These are phyloP conservation scores for Cerceris ruficornis DNA, from an alignment of 2,888 invertebrate species.

Conservation along the genomic window DNA sequence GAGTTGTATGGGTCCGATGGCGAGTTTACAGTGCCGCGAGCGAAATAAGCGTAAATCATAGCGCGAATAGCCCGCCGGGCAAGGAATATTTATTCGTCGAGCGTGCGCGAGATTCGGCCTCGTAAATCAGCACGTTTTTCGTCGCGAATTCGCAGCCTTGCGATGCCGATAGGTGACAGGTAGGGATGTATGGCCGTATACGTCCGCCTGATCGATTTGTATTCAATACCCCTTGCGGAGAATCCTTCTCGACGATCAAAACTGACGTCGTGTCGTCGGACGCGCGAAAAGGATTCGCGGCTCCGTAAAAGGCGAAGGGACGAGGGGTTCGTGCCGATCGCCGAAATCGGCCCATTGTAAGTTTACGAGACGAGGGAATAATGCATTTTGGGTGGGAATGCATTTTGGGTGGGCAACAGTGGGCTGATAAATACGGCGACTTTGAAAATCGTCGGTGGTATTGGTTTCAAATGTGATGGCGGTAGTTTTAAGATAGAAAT, in stretches of 20 bases:
- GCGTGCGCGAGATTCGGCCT: slow-evolving; percentile 5
- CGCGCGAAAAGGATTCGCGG: slow-evolving; percentile 42
- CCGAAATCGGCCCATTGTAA: not conserved
- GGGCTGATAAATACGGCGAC: too few species aligned
- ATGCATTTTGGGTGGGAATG: too few species aligned
- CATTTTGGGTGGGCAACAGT: too few species aligned
- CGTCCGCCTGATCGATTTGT: slow-evolving; percentile 49
- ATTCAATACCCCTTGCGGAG: slow-evolving; percentile 27
- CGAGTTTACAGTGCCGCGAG: slow-evolving; percentile 41
- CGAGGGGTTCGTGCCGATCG: not conserved
- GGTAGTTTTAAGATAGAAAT: too few species aligned
- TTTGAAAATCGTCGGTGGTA: too few species aligned
- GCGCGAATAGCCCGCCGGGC: not conserved
- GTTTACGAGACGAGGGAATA: not conserved
- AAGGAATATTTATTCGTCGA: slow-evolving; percentile 34
- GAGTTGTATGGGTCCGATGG: not conserved
- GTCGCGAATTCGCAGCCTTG: slow-evolving; percentile 11
- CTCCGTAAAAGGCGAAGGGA: slow-evolving; percentile 41
- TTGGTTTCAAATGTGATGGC: too few species aligned
- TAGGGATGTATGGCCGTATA: slow-evolving; percentile 11
- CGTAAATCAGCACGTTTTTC: slow-evolving; percentile 55
- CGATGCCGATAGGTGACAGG: slow-evolving; percentile 34
- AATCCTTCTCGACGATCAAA: slow-evolving; percentile 26
- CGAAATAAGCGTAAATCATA: slow-evolving; percentile 47
- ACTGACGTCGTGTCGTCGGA: slow-evolving; percentile 17